phyloP scores from a whole-genome alignment of 2,797 vertebrate genomes.

The Gadopsis bispinosus region DNA sequence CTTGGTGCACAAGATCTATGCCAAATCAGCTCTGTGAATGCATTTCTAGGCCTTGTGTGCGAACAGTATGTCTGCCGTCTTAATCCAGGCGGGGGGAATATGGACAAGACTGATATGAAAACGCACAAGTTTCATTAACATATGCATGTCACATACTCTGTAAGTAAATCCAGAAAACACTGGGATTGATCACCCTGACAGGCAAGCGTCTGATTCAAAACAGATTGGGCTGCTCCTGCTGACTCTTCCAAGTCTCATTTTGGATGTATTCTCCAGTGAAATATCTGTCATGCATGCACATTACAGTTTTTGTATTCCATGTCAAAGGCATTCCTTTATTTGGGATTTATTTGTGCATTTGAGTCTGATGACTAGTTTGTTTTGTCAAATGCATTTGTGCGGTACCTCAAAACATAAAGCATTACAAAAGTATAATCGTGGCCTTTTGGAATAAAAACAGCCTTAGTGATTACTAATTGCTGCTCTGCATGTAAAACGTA shows the following conservation, averaged over 20 bases:
- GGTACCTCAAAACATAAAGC: background rate
- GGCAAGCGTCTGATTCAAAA: slow-evolving; percentile 67
- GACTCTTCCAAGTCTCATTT: slow-evolving; percentile 67
- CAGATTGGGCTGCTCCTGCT: slow-evolving; percentile 61
- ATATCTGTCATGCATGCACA: slow-evolving; percentile 63
- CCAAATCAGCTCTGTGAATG: slow-evolving; percentile 68
- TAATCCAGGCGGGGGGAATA: slow-evolving; percentile 71
- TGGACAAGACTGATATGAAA: slow-evolving; percentile 66
- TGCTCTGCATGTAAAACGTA: background rate
- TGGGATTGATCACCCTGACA: slow-evolving; percentile 71
- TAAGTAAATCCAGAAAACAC: slow-evolving; percentile 68
- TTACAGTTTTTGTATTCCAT: slow-evolving; percentile 45
- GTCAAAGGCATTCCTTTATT: slow-evolving; percentile 48
- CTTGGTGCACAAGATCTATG: slow-evolving; percentile 67
- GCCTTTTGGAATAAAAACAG: slow-evolving; percentile 3
- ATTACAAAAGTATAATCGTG: background rate
- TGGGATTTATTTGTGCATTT: background rate
- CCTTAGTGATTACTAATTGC: background rate
- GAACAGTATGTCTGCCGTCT: slow-evolving; percentile 68
- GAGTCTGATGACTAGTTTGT: slow-evolving; percentile 37
- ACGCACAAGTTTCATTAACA: slow-evolving; percentile 70
- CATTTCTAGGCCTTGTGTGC: slow-evolving; percentile 62
- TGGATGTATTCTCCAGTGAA: slow-evolving; percentile 58
- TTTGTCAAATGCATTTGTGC: slow-evolving; percentile 28
- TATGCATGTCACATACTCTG: slow-evolving; percentile 61